These are phyloP conservation scores for Leptopilina myrica DNA, from an alignment of 2,888 invertebrate genomes.

Conservation along the genomic window DNA sequence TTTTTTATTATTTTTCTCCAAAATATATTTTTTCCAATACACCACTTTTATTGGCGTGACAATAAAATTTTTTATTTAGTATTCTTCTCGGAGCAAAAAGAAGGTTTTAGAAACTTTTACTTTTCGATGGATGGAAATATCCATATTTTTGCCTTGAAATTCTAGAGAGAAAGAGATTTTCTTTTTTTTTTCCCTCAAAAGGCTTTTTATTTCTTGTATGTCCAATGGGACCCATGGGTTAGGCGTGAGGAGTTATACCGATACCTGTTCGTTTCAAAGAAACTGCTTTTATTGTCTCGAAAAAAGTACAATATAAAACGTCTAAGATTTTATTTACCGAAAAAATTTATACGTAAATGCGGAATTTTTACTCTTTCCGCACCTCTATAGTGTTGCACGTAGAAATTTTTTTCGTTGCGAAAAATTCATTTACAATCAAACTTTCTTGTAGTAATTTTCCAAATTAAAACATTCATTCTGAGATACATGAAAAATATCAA, in stretches of 20 bases:
- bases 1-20: too few relatives aligned
- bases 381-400: too few relatives aligned
- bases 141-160: not conserved
- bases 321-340: too few relatives aligned
- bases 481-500: too few relatives aligned
- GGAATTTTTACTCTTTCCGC: not conserved
- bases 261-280: not conserved
- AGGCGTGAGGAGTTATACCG: not conserved
- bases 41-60: not conserved
- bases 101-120: not conserved
- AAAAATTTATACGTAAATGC: too few relatives aligned
- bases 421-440: too few relatives aligned
- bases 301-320: too few relatives aligned
- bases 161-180: not conserved
- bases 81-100: not conserved
- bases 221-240: constrained; percentile 6
- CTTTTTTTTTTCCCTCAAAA: not conserved
- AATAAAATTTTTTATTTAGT: too few relatives aligned
- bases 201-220: not conserved
- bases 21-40: not conserved
- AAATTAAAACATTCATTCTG: too few relatives aligned
- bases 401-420: not conserved
- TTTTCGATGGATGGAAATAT: not conserved
- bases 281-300: not conserved
- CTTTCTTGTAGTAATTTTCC: too few relatives aligned